Base-by-base conservation (phyloP, 2,888 invertebrate species). In the Xanthorhoe designata region DNA sequence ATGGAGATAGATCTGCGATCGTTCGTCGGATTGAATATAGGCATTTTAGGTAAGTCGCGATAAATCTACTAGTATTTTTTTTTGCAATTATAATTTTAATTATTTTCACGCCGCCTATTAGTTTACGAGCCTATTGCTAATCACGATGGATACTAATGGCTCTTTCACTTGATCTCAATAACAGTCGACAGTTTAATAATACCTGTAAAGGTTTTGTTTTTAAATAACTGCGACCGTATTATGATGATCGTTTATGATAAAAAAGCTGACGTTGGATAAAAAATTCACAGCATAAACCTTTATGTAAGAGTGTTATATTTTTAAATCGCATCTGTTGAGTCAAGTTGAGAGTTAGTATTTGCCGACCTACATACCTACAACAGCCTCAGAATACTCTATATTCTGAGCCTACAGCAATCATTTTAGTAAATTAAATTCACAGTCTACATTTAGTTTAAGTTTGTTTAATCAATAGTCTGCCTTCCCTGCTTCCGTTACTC, bases 141-240 rank as follows among this genome's bases (percentile, higher is more conserved):
- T 79, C 65, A 77, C 59, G 66, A 49, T 63, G 61, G 58, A 47
- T 71, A 59, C 72, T 78, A 78, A 78, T 80, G 70, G 75, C 54
- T 60, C 42, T 71, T 75, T 75, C 77, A 74, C 68, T 68, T 69
- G 56, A 69, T 59, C 68, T 75, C 70, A 74, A 72, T 75, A 71
- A 57, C 62, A 69, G 65, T 71, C 64, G 79, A 73, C 75, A 76
- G 60, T 57, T 64, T 78, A 78, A 79, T 78, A 78, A 73, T 66
- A 71, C 60, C 70, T n/a, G 50, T 60, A 18, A 50, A 60, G 10
- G 59, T 51, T 15, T 0, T 13, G 18, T 55, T 55, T 19, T 35
- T 8, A 18, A 29, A 50, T 50, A 1, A 17, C 18, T 4, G 35
- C 18, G 32, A 7, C 38, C 49, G 38, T 18, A 18, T 38, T 18